Evolutionary conservation across 2,113 vertebrate species (phyloP).

Genomic region (Stegastes partitus): DNA sequence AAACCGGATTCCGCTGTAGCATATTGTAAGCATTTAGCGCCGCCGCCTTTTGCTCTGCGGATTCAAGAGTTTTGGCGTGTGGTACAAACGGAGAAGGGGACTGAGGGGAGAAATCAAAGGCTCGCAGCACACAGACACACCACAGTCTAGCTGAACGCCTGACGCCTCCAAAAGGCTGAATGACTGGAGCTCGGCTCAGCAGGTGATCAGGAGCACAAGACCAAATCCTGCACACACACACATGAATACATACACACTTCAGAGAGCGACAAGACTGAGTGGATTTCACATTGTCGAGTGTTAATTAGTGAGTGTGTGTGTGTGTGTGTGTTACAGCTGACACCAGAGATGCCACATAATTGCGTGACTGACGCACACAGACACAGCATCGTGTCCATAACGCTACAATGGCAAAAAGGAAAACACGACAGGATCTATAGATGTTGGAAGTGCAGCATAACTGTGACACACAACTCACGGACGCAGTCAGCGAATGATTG

Average conservation of each 20-base stretch:
- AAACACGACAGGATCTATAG: background rate
- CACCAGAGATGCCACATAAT: slow-evolving; percentile 11
- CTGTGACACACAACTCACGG: background rate
- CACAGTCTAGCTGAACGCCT: background rate
- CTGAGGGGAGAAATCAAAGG: background rate
- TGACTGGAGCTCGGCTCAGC: slow-evolving; percentile 45
- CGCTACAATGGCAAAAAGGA: background rate
- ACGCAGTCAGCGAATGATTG: background rate
- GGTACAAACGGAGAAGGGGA: slow-evolving; percentile 2
- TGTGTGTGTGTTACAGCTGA: background rate
- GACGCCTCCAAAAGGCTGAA: slow-evolving; percentile 31
- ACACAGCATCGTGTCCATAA: background rate
- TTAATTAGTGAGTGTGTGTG: slow-evolving; percentile 24
- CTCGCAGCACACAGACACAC: slow-evolving; percentile 11
- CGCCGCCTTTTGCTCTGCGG: too few relatives aligned
- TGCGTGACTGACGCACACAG: background rate
- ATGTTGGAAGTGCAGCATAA: background rate
- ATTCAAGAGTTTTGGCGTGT: slow-evolving; percentile 4
- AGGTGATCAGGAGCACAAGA: slow-evolving; percentile 49
- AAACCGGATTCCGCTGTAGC: background rate
- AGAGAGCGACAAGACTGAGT: slow-evolving; percentile 24
- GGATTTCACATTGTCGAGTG: slow-evolving; percentile 28
- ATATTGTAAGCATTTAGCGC: background rate
- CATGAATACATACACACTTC: slow-evolving; percentile 18
- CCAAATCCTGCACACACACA: slow-evolving; percentile 25